A percentile compares a stretch with the other conserved stretches of the same genome.
phyloP scores from a whole-genome alignment of 2,888 invertebrate species.

The Pelosia muscerda region DNA sequence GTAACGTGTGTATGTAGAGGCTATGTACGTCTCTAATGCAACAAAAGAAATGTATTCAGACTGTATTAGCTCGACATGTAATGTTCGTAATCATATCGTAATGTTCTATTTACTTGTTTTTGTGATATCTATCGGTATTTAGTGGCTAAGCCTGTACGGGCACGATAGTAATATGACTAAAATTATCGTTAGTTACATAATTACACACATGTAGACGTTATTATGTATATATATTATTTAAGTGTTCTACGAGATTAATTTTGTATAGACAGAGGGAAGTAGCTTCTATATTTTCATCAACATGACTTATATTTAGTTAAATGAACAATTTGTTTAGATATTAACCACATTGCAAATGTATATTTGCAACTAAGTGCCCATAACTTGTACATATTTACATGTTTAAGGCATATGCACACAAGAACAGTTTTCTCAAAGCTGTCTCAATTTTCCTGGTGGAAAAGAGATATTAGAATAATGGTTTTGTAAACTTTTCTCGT shows the following conservation, averaged over 20 bases:
- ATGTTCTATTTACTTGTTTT: conserved; percentile 43
- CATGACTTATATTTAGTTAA: conserved; percentile 56
- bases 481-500: conserved; percentile 5
- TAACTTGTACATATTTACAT: conserved; percentile 60
- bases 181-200: conserved; percentile 42
- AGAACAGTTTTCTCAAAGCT: not conserved
- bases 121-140: conserved; percentile 58
- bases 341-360: conserved; percentile 60
- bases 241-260: conserved; percentile 55
- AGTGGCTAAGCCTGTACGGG: conserved; percentile 42
- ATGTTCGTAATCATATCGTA: conserved; percentile 10
- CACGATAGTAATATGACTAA: conserved; percentile 35
- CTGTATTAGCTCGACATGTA: conserved; percentile 29
- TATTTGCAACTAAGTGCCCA: conserved; percentile 75
- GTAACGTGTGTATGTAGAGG: conserved; percentile 43
- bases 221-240: conserved; percentile 56
- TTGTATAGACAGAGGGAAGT: conserved; percentile 49
- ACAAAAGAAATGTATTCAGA: conserved; percentile 36
- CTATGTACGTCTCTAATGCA: conserved; percentile 10
- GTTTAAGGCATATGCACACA: conserved; percentile 33
- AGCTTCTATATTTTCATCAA: conserved; percentile 55
- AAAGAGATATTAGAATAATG: not conserved
- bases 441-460: not conserved
- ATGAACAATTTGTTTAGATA: conserved; percentile 52
- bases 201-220: conserved; percentile 44